Percentiles rank a stretch among this genome's conserved stretches.
Conservation (phyloP, 2,113 vertebrate species). For the Tetraodon nigroviridis region DNA sequence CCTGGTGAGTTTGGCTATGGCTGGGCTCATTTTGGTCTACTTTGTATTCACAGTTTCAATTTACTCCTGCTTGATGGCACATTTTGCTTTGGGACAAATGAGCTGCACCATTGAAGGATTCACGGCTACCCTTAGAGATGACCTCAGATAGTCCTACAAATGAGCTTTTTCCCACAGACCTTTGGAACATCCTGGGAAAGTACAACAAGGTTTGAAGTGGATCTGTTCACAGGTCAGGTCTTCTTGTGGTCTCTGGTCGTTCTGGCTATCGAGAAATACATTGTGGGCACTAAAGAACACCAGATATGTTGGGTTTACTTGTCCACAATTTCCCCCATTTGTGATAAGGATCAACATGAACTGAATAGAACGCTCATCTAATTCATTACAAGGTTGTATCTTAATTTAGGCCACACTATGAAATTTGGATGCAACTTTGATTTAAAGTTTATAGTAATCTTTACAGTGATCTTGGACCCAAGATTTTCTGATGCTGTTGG, state of each 20-base stretch:
- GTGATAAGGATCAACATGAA: not conserved
- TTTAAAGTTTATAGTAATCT: no score
- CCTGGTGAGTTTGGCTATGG: constrained; percentile 76
- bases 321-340: no score
- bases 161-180: not conserved
- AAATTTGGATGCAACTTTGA: no score
- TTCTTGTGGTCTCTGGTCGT: constrained; percentile 76
- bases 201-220: not conserved
- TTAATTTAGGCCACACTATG: not conserved
- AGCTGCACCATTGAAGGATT: constrained; percentile 74
- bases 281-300: no score
- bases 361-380: not conserved
- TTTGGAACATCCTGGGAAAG: not conserved
- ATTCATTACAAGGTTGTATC: not conserved
- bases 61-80: constrained; percentile 63
- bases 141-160: not conserved
- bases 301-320: no score
- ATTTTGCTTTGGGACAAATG: constrained; percentile 62
- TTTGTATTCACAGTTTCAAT: constrained; percentile 76
- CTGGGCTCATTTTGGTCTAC: constrained; percentile 72
- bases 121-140: constrained; percentile 78
- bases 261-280: constrained; percentile 75
- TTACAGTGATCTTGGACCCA: no score
- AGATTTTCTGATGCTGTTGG: no score
- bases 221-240: constrained; percentile 55